phyloP scores from a whole-genome alignment of 2,888 invertebrate species.

The Melangyna quadrimaculata region DNA sequence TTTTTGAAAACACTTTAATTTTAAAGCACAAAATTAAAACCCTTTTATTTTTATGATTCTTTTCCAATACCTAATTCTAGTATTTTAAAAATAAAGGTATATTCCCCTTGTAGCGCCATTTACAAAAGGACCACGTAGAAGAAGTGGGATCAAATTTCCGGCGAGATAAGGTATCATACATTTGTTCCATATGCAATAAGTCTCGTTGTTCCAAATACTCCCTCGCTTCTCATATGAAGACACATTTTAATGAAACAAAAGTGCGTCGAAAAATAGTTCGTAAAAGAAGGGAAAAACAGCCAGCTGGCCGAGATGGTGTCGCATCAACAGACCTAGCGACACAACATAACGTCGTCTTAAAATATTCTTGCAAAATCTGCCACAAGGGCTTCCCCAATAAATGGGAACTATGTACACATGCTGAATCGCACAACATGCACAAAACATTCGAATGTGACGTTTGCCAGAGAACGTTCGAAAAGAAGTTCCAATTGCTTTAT shows the following conservation, averaged over 20 bases:
- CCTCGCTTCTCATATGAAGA: conserved; percentile 68
- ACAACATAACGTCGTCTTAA: background rate
- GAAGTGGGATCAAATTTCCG: conserved; percentile 61
- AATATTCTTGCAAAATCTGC: conserved; percentile 68
- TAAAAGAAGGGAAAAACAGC: conserved; percentile 33
- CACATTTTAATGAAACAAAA: conserved; percentile 40
- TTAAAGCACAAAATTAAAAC: too few species aligned
- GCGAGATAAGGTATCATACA: conserved; percentile 59
- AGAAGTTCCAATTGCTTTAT: conserved; percentile 69
- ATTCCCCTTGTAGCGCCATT: conserved; percentile 54
- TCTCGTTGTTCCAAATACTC: conserved; percentile 67
- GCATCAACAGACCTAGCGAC: background rate
- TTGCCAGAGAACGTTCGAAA: conserved; percentile 69
- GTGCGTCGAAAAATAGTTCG: conserved; percentile 30
- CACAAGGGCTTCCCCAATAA: conserved; percentile 71
- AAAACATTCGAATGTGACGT: conserved; percentile 69
- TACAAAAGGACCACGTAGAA: conserved; percentile 68
- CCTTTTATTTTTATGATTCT: too few species aligned
- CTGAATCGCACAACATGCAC: conserved; percentile 58
- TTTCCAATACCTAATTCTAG: background rate
- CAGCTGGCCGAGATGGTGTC: background rate
- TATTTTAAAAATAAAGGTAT: too few species aligned
- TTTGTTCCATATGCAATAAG: conserved; percentile 68
- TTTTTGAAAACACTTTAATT: too few species aligned
- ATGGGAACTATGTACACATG: conserved; percentile 68